Evolutionary conservation across 2,888 invertebrate genomes (phyloP).

Genomic region (Leptopilina myrica): DNA sequence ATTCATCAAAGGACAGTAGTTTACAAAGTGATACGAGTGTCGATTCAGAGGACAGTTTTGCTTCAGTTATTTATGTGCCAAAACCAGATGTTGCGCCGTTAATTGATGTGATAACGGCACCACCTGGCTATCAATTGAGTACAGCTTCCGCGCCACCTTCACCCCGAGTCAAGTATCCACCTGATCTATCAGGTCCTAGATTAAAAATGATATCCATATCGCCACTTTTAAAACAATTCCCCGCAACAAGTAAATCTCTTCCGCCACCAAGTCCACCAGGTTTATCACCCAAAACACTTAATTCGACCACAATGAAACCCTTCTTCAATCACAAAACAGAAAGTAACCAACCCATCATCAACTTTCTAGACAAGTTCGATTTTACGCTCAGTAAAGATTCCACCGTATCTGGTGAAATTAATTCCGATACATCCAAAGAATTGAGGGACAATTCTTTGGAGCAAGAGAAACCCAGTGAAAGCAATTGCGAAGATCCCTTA

Average conservation of each 20-base stretch:
- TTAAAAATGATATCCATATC: conserved; percentile 81
- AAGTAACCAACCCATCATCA: conserved; percentile 18
- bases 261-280: conserved; percentile 72
- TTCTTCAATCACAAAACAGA: conserved; percentile 58
- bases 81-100: conserved; percentile 82
- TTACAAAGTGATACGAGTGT: conserved; percentile 96
- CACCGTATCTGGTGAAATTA: background rate
- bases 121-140: conserved; percentile 78
- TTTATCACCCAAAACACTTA: conserved; percentile 67
- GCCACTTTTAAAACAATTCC: conserved; percentile 79
- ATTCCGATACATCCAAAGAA: too few species aligned
- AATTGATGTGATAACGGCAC: conserved; percentile 55
- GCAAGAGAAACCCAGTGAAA: background rate
- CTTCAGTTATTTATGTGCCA: conserved; percentile 94
- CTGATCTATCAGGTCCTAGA: conserved; percentile 82
- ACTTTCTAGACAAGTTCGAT: conserved; percentile 44
- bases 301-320: conserved; percentile 55
- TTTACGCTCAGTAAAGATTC: background rate
- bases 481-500: background rate
- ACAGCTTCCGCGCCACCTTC: conserved; percentile 88
- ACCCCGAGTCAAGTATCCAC: conserved; percentile 84
- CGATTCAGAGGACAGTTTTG: conserved; percentile 95
- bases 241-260: conserved; percentile 80
- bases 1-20: conserved; percentile 92
- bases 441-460: background rate